These are phyloP conservation scores for Mimumesa dahlbomi DNA, from an alignment of 2,888 invertebrate species.

Conservation along the genomic window DNA sequence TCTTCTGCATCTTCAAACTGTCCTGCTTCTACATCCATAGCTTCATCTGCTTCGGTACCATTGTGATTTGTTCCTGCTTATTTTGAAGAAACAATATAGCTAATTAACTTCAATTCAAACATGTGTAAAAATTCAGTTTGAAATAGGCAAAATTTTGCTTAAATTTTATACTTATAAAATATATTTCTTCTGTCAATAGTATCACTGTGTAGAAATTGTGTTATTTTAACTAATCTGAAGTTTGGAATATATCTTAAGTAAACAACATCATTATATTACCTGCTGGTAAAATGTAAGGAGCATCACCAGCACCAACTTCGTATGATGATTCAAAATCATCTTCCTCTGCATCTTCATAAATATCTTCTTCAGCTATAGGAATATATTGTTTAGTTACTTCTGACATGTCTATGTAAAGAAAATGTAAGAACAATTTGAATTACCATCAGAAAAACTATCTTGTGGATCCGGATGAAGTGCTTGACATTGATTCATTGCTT, in stretches of 20 bases:
- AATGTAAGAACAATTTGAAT: slow-evolving; percentile 2
- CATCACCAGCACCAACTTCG: slow-evolving; percentile 80
- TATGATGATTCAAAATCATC: slow-evolving; percentile 79
- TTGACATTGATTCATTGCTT: slow-evolving; percentile 89
- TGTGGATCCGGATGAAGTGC: slow-evolving; percentile 90
- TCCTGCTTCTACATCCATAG: slow-evolving; percentile 81
- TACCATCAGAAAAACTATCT: slow-evolving; percentile 82
- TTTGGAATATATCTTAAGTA: too few species aligned
- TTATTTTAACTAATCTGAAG: too few species aligned
- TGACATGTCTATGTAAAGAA: background rate
- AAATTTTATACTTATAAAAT: too few species aligned
- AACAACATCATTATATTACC: slow-evolving; percentile 61
- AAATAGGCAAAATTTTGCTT: background rate
- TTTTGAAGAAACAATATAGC: slow-evolving; percentile 69
- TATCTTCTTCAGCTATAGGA: slow-evolving; percentile 80
- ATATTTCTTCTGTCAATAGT: too few species aligned
- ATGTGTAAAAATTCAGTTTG: background rate
- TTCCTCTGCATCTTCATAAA: slow-evolving; percentile 81
- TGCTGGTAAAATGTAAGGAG: slow-evolving; percentile 74
- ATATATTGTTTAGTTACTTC: slow-evolving; percentile 5
- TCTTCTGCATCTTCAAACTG: slow-evolving; percentile 84
- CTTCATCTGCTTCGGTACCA: slow-evolving; percentile 79
- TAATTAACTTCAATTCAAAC: background rate
- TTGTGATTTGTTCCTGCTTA: slow-evolving; percentile 79
- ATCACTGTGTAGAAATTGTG: too few species aligned